These are phyloP conservation scores for Lottia scabra DNA, from an alignment of 2,888 invertebrate genomes.

Conservation along the genomic window DNA sequence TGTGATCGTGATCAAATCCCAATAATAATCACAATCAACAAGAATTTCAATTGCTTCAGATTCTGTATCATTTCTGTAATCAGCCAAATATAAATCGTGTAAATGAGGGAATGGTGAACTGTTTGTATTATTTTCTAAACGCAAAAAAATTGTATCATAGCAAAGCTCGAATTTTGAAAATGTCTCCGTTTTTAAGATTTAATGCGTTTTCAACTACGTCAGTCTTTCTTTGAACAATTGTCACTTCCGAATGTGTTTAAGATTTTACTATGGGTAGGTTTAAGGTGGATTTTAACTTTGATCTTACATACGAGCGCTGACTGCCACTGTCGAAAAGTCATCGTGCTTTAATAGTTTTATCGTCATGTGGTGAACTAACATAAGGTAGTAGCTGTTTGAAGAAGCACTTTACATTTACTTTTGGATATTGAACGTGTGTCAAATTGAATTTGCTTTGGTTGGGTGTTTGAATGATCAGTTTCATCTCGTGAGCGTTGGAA, in stretches of 20 bases:
- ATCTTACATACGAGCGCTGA: slow-evolving; percentile 1
- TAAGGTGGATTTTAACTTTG: not conserved
- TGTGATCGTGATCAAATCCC: not conserved
- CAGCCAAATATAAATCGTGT: not conserved
- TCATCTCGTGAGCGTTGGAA: no score
- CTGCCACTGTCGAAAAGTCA: slow-evolving; percentile 3
- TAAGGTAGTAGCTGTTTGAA: slow-evolving; percentile 10
- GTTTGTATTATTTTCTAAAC: not conserved
- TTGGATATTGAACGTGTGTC: not conserved
- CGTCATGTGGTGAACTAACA: not conserved
- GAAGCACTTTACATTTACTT: not conserved
- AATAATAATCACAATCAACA: not conserved
- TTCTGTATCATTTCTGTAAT: not conserved
- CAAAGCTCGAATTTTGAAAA: not conserved
- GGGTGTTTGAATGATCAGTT: not conserved
- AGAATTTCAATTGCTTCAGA: not conserved
- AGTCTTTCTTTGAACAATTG: not conserved
- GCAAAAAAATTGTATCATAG: not conserved
- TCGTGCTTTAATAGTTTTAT: not conserved
- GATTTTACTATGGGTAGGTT: not conserved
- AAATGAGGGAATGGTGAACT: not conserved
- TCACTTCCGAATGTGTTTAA: slow-evolving; percentile 5
- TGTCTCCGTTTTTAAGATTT: not conserved
- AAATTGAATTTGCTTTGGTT: not conserved
- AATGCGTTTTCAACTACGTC: not conserved